phyloP scores from a whole-genome alignment of 2,797 vertebrate species.

The Eremophila alpestris region DNA sequence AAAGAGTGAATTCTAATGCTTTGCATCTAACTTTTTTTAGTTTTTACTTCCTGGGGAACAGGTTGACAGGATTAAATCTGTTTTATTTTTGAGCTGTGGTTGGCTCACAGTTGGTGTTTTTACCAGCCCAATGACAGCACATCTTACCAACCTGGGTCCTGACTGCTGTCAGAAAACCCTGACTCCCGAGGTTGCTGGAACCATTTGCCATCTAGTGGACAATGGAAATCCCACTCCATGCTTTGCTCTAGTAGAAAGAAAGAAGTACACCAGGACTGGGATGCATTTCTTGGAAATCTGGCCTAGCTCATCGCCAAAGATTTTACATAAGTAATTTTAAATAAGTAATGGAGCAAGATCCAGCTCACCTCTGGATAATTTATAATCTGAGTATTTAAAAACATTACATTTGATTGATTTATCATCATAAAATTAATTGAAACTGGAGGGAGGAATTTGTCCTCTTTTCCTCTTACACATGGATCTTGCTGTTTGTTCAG shows the following conservation, averaged over 20 bases:
- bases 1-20: background rate
- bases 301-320: background rate
- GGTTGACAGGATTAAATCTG: background rate
- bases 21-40: background rate
- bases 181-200: background rate
- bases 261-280: fast-evolving
- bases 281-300: background rate
- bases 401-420: no score
- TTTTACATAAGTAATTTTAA: no score
- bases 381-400: background rate
- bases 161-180: fast-evolving
- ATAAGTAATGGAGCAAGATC: background rate
- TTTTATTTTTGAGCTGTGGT: background rate
- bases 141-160: background rate
- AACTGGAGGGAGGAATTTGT: background rate
- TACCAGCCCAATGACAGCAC: background rate
- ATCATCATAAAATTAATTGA: background rate
- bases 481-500: background rate
- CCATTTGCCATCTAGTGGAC: slow-evolving; percentile 57
- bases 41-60: background rate
- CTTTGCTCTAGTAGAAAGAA: fast-evolving
- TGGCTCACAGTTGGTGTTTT: background rate
- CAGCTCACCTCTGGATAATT: background rate
- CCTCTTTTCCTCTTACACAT: background rate
- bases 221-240: fast-evolving